A percentile compares a stretch with the other conserved stretches of the same genome.
These are phyloP conservation scores for Hormaphis cornu DNA, from an alignment of 1,140 invertebrate genomes.

Conservation along the genomic window DNA sequence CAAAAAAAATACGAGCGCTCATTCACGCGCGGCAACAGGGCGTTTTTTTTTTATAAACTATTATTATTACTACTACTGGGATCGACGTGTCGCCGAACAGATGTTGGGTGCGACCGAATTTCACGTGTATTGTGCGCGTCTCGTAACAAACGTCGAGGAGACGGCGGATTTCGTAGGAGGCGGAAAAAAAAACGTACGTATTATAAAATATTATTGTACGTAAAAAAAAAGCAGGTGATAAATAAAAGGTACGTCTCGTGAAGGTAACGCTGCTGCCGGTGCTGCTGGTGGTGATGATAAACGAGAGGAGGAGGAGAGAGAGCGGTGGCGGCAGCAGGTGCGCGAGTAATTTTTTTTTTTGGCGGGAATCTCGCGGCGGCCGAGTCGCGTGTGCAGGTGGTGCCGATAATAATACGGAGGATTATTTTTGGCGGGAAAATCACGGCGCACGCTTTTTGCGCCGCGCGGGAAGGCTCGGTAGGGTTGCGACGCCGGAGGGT, in stretches of 20 bases:
- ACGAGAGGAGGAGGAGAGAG: too few relatives aligned
- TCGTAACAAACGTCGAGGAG: background rate
- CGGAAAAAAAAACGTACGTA: background rate
- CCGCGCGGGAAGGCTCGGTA: background rate
- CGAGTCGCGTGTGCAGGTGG: constrained; percentile 27
- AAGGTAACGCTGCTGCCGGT: too few relatives aligned
- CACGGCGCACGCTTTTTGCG: background rate
- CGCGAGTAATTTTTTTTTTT: too few relatives aligned
- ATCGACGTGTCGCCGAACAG: too few relatives aligned
- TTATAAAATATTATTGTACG: too few relatives aligned
- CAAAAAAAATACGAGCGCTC: too few relatives aligned
- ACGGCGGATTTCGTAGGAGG: background rate
- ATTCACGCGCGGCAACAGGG: too few relatives aligned
- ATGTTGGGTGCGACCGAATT: too few relatives aligned
- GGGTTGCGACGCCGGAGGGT: too few relatives aligned
- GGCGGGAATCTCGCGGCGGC: constrained; percentile 15
- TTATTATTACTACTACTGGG: too few relatives aligned
- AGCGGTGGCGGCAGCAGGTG: background rate
- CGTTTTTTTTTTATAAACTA: too few relatives aligned
- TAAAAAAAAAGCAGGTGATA: constrained; percentile 24
- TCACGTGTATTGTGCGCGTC: background rate
- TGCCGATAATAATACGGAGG: constrained; percentile 6
- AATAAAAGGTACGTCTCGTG: background rate
- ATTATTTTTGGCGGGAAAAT: constrained; percentile 22
- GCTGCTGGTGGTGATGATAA: too few relatives aligned